Evolutionary conservation across 2,797 vertebrate genomes (phyloP).

Genomic region (Avahi laniger): DNA sequence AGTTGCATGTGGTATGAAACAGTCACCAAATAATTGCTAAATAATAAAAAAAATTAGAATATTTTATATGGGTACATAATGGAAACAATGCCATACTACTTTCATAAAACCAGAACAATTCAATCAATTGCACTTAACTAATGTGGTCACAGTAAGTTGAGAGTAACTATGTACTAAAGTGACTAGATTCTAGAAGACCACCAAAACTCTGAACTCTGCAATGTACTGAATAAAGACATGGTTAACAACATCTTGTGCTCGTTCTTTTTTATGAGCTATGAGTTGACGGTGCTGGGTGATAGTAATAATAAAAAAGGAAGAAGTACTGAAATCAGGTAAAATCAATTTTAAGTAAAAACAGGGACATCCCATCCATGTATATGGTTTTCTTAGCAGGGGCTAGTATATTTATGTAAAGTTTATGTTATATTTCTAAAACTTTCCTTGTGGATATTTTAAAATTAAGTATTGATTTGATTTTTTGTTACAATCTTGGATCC

Average conservation of each 20-base stretch:
- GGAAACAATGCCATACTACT: not conserved
- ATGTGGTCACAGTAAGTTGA: not conserved
- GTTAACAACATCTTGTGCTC: not conserved
- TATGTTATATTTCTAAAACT: slow-evolving; percentile 23
- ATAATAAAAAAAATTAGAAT: not conserved
- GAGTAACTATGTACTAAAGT: not conserved
- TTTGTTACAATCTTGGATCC: not conserved
- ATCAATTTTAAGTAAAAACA: slow-evolving; percentile 55
- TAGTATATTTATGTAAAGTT: not conserved
- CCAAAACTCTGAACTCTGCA: not conserved
- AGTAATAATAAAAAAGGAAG: not conserved
- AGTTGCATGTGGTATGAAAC: not conserved
- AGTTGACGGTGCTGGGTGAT: not conserved
- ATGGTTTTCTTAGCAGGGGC: not conserved
- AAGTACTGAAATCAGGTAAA: slow-evolving; percentile 39
- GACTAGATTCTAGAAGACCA: not conserved
- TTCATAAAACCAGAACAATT: not conserved
- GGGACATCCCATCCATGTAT: not conserved
- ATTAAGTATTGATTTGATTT: slow-evolving; percentile 68
- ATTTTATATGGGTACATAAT: not conserved
- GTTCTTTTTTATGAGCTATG: not conserved
- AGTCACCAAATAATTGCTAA: not conserved
- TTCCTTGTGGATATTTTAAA: slow-evolving; percentile 53
- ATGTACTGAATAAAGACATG: not conserved
- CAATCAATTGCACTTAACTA: not conserved